phyloP scores from a whole-genome alignment of 2,113 vertebrate species.

The Peromyscus polionotus region DNA sequence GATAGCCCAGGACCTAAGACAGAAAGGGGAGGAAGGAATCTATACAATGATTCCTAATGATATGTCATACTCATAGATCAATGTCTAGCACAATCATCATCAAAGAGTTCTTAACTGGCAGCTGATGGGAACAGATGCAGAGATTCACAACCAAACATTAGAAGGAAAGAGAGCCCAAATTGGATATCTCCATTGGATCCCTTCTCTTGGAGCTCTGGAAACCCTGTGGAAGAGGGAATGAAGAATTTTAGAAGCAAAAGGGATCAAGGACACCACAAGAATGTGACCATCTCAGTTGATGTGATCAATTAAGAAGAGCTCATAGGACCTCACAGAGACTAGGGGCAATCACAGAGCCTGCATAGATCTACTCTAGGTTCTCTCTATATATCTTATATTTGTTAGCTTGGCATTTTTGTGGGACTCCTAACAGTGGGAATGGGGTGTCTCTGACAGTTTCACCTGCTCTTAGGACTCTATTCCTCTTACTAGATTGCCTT shows the following conservation, averaged over 20 bases:
- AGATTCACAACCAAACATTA: background rate
- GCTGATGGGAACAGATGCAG: background rate
- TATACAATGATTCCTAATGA: background rate
- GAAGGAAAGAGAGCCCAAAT: background rate
- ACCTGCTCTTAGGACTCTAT: background rate
- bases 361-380: background rate
- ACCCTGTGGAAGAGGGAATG: background rate
- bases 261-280: background rate
- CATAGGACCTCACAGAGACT: background rate
- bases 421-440: background rate
- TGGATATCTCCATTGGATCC: background rate
- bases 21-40: no score
- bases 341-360: background rate
- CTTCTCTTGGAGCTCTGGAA: background rate
- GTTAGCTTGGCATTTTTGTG: no score
- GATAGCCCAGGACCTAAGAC: background rate
- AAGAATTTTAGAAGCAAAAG: background rate
- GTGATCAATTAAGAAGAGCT: background rate
- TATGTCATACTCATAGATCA: background rate
- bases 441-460: background rate
- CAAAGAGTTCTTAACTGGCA: background rate
- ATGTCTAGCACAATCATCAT: background rate
- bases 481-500: background rate
- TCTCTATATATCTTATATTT: background rate
- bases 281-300: background rate